Evolutionary conservation across 2,113 vertebrate species (phyloP), one percentile per base, ranked within the genome.

Genomic region (Psilopsiagon aymara): DNA sequence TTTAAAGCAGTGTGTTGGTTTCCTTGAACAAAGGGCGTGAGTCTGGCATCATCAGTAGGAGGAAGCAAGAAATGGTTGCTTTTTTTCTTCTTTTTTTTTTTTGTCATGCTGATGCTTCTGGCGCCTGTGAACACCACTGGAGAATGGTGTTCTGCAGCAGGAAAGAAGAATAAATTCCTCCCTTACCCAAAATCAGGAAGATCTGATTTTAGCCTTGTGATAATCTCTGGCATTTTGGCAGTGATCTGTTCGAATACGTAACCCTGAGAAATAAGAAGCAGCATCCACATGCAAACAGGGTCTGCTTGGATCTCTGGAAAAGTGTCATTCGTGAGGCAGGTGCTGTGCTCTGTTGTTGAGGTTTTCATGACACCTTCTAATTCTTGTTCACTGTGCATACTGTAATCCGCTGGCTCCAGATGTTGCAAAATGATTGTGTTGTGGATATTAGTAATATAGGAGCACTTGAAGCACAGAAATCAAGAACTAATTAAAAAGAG

Each of bases 1-100:
- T 86, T 70, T 90, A 90, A 93, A 92, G 85, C 73, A 86, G 44
- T 79, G 39, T 90, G n/a, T 80, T 70, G 70, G 70, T 82, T 76
- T 87, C 29, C 63, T 76, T 81, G 51, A 91, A 64, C 76, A 81
- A 83, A 60, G 82, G 66, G 31, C 5, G 0, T 80, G 55, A 70
- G 86, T 81, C 55, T 2, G 1, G 46, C 68, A n/a, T 39, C 51
- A 9, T 70, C 60, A 86, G 35, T 15, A 43, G 53, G 33, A 94
- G 35, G 39, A 92, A 31, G 55, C 39, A 90, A 73, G 85, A 83
- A 83, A 71, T 2, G 3, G 10, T 80, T 88, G 1, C 2, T 74
- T 67, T 10, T 7, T n/a, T 75, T 31, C 7, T 23, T 69, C 39
- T 1, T 17, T 17, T 69, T 43, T 29, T 49, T 49, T 33, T 75